These are phyloP conservation scores for Scolopax mira DNA, from an alignment of 2,113 vertebrate species.

Conservation along the genomic window DNA sequence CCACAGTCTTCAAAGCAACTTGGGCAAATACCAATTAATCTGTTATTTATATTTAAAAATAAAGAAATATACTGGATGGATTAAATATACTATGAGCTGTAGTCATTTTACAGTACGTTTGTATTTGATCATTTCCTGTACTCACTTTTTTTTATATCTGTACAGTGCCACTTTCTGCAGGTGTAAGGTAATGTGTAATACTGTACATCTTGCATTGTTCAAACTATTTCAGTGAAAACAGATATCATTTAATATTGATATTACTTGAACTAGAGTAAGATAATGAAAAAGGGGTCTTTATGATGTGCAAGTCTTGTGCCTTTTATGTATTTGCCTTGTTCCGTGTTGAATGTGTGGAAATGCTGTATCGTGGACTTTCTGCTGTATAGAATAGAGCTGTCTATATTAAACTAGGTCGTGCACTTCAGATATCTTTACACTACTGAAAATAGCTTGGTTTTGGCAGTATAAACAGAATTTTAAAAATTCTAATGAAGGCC, in stretches of 20 bases:
- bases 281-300: slow-evolving; percentile 79
- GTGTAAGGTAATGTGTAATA: slow-evolving; percentile 75
- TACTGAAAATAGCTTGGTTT: slow-evolving; percentile 88
- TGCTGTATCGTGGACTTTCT: slow-evolving; percentile 82
- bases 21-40: slow-evolving; percentile 30
- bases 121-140: slow-evolving; percentile 79
- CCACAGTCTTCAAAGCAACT: slow-evolving; percentile 45
- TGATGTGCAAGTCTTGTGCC: slow-evolving; percentile 92
- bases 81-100: slow-evolving; percentile 68
- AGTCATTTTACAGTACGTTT: slow-evolving; percentile 77
- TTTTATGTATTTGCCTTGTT: slow-evolving; percentile 93
- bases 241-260: slow-evolving; percentile 78
- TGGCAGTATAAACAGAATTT: slow-evolving; percentile 78
- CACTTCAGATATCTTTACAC: slow-evolving; percentile 86
- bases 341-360: slow-evolving; percentile 91
- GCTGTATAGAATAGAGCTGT: slow-evolving; percentile 82
- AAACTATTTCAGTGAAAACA: slow-evolving; percentile 75
- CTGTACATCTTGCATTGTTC: slow-evolving; percentile 76
- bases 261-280: slow-evolving; percentile 87
- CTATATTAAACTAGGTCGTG: slow-evolving; percentile 84
- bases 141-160: slow-evolving; percentile 79
- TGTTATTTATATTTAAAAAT: slow-evolving; percentile 63
- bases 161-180: slow-evolving; percentile 82
- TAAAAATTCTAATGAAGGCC: slow-evolving; percentile 75
- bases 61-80: slow-evolving; percentile 20